Evolutionary conservation across 1,140 invertebrate species (phyloP), one percentile per base, ranked within the genome.

Genomic region (Tribolium castaneum): DNA sequence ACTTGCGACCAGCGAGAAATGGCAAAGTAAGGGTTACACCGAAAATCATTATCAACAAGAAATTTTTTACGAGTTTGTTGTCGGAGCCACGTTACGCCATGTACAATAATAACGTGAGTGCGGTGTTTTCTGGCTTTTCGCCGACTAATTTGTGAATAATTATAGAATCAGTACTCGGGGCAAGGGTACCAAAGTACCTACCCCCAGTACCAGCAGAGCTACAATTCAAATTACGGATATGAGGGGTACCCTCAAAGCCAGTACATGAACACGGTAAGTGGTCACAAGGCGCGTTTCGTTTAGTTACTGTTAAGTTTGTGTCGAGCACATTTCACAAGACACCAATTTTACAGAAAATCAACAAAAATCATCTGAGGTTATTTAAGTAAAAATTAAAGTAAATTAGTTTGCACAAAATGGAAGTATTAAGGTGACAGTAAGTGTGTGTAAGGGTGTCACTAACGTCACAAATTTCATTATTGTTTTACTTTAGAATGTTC

Each of bases 171-270:
- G 71, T 82, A 82, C 75, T 74, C 80, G 22, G 71, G 74, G 19
- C 76, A 79, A 45, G 78, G 76, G 22, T 82, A 82, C 52, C 78
- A 78, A 45, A 80, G 66, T 78, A 51, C 74, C 3, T 82, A 82
- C 70, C 50, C 76, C 52, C 73, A 77, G 62, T 82, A 82, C 51
- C 78, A 70, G 10, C 78, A 80, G 50, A 80, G 76, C 75, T 82
- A 82, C 74, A 73, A 49, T 62, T 49, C 66, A 30, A 22, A 34
- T 73, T 76, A 76, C 50, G 51, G 45, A 16, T 76, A 79, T 72
- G 62, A 72, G 56, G 66, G 70, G 4, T 76, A 79, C 72, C 35
- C 10, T 35, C 70, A 76, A 12, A 72, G 49, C 50, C 30, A 52
- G 12, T 49, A 71, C 71, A 5, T 66, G 25, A 66, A 6, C 12